phyloP scores from a whole-genome alignment of 23 tunicate genomes.

The Botrylloides violaceus region DNA sequence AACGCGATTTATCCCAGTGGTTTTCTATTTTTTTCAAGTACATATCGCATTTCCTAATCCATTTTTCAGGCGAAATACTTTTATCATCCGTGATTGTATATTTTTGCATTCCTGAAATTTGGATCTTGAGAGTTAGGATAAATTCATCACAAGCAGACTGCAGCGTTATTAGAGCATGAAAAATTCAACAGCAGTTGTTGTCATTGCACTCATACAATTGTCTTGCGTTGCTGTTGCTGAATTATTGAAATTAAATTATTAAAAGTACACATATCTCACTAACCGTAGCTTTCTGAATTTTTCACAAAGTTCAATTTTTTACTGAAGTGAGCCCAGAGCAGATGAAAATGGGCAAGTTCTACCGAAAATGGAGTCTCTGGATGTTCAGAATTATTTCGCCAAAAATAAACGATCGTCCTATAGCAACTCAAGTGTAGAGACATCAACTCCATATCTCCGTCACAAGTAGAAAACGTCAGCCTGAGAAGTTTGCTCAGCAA shows the following conservation, averaged over 20 bases:
- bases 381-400: not conserved
- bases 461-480: slow-evolving; percentile 14
- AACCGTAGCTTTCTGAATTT: not conserved
- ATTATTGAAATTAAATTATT: not conserved
- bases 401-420: not conserved
- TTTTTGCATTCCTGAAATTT: not conserved
- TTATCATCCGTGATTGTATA: slow-evolving; percentile 1
- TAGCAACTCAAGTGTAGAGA: slow-evolving; percentile 15
- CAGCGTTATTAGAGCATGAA: no score
- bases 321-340: slow-evolving; percentile 25
- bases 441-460: not conserved
- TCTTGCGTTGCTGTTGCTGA: not conserved
- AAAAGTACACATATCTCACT: not conserved
- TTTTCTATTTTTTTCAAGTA: not conserved
- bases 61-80: not conserved
- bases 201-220: not conserved
- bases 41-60: slow-evolving; percentile 3
- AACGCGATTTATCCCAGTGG: not conserved
- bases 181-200: no score
- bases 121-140: not conserved
- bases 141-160: not conserved
- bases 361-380: not conserved
- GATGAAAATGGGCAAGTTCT: slow-evolving; percentile 20
- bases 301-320: slow-evolving; percentile 3
- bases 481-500: not conserved